A percentile compares a stretch with the other conserved stretches of the same genome.
Conservation (phyloP, 2,113 vertebrate species). For the Stictonetta naevosa region DNA sequence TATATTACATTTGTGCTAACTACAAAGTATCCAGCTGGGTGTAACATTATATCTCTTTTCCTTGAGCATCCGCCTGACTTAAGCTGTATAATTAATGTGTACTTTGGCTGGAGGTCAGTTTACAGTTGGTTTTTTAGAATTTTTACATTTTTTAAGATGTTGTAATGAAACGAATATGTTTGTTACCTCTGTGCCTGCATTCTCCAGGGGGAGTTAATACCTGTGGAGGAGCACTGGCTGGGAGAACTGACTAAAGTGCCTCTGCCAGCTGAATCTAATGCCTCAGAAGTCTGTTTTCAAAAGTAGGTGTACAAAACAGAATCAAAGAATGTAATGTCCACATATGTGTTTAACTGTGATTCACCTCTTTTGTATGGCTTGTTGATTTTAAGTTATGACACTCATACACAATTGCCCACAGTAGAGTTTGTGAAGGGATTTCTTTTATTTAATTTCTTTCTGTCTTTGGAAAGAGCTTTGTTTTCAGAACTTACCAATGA, state of each 20-base stretch:
- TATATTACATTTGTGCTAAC: constrained; percentile 88
- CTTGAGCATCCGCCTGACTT: constrained; percentile 82
- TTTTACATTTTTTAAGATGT: constrained; percentile 79
- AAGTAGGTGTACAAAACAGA: constrained; percentile 38
- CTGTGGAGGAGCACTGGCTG: constrained; percentile 27
- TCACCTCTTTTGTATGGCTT: constrained; percentile 25
- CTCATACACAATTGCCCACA: not conserved
- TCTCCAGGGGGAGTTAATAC: constrained; percentile 58
- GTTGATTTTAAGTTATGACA: constrained; percentile 45
- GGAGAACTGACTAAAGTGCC: constrained; percentile 20
- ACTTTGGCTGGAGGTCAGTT: constrained; percentile 85
- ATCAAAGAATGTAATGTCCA: constrained; percentile 28
- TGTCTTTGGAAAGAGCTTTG: constrained; percentile 14
- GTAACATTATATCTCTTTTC: constrained; percentile 82
- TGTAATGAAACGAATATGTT: constrained; percentile 77
- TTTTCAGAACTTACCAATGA: constrained; percentile 30
- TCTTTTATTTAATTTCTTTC: constrained; percentile 7
- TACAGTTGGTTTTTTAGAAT: constrained; percentile 78
- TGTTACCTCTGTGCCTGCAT: constrained; percentile 74
- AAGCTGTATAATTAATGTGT: constrained; percentile 87
- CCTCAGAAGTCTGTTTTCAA: constrained; percentile 28
- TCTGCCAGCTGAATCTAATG: constrained; percentile 32
- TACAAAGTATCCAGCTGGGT: constrained; percentile 88
- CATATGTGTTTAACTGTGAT: constrained; percentile 45
- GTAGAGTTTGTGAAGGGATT: constrained; percentile 36